Evolutionary conservation across 2,888 invertebrate species (phyloP).

Genomic region (Phragmatobia fuliginosa): DNA sequence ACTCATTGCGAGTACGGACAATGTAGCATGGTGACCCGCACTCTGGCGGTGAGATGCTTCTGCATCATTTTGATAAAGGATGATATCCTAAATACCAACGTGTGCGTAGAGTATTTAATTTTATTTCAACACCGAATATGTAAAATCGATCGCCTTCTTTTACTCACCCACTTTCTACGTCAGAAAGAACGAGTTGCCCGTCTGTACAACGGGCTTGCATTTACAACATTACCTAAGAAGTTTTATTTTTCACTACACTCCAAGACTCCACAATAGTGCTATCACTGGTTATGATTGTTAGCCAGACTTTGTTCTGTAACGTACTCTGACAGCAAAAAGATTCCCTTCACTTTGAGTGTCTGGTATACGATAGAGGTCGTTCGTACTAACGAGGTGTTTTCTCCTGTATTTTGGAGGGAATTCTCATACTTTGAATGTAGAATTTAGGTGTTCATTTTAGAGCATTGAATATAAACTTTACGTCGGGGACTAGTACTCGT

Average conservation of each 20-base stretch:
- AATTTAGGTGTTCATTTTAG: neutral
- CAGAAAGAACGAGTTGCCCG: constrained; percentile 48
- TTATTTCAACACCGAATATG: no score
- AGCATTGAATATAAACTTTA: neutral
- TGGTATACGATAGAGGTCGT: constrained; percentile 30
- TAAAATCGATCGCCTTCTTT: constrained; percentile 26
- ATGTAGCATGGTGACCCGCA: no score
- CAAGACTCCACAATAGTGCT: constrained; percentile 47
- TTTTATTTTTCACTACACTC: constrained; percentile 60
- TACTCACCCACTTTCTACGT: constrained; percentile 26
- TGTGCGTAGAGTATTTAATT: no score
- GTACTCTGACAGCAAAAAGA: constrained; percentile 33
- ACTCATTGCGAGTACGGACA: no score
- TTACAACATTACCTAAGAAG: constrained; percentile 57
- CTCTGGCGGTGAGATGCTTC: no score
- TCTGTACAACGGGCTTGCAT: constrained; percentile 50
- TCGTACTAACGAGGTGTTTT: constrained; percentile 22
- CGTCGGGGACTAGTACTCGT: neutral
- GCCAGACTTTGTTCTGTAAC: constrained; percentile 43
- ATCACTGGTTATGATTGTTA: constrained; percentile 55
- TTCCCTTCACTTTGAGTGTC: constrained; percentile 42
- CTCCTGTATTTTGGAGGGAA: constrained; percentile 11
- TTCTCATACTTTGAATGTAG: constrained; percentile 3
- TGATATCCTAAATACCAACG: no score
- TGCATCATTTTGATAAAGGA: no score